These are phyloP conservation scores for Phodopus roborovskii DNA, from an alignment of 2,113 vertebrate species.

Conservation along the genomic window DNA sequence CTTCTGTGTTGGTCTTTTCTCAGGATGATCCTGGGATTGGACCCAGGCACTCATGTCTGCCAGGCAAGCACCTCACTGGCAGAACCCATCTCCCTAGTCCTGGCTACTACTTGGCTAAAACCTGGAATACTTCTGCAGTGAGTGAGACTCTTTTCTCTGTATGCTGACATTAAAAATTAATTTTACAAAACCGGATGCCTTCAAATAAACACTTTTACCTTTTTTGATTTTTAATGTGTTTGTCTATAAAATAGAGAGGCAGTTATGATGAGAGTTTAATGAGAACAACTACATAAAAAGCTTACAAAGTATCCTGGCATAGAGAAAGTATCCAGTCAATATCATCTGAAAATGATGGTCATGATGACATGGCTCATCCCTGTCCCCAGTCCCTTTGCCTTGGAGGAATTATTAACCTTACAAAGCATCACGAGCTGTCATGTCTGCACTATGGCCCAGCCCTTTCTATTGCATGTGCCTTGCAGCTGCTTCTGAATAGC, in stretches of 20 bases:
- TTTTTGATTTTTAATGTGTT: background rate
- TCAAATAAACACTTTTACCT: background rate
- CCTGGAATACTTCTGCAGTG: background rate
- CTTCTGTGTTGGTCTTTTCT: background rate
- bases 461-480: background rate
- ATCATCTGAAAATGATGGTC: background rate
- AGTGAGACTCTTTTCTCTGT: background rate
- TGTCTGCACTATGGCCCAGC: background rate
- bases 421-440: background rate
- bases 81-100: background rate
- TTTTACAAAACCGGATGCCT: background rate
- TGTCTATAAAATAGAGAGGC: background rate
- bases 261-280: background rate
- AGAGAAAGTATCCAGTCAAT: background rate
- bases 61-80: background rate
- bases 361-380: background rate
- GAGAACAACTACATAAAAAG: background rate
- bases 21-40: background rate
- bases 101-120: background rate
- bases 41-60: background rate
- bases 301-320: background rate
- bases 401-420: background rate
- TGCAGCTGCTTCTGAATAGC: background rate
- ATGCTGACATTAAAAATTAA: background rate
- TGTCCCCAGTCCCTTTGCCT: background rate